phyloP scores from a whole-genome alignment of 64 coral and sea anemone species.

The Hydrozoanthus tunicans region DNA sequence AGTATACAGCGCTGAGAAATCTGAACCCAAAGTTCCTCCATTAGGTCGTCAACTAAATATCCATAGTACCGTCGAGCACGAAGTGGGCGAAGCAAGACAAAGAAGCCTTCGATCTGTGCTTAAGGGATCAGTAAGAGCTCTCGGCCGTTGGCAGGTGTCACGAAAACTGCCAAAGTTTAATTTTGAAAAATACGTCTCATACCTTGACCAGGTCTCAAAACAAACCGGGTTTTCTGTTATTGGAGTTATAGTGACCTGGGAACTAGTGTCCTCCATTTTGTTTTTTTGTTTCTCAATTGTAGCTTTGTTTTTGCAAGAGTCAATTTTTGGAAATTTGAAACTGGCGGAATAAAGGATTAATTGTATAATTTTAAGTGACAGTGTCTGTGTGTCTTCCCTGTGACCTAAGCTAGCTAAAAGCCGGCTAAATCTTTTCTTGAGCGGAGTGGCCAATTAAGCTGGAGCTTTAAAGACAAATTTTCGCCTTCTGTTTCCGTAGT shows the following conservation, averaged over 20 bases:
- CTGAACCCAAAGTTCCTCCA: background rate
- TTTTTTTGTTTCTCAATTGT: constrained; percentile 82
- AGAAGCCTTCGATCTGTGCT: constrained; percentile 20
- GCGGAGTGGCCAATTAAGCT: too few relatives aligned
- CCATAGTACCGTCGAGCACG: too few relatives aligned
- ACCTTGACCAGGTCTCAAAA: constrained; percentile 68
- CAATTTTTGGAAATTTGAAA: constrained; percentile 77
- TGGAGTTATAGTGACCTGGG: constrained; percentile 73
- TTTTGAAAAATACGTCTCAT: constrained; percentile 79
- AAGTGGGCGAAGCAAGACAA: background rate
- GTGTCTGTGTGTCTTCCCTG: too few relatives aligned
- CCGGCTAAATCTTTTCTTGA: too few relatives aligned
- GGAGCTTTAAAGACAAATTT: too few relatives aligned
- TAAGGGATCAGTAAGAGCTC: constrained; percentile 30
- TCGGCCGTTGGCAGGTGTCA: constrained; percentile 58
- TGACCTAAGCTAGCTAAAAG: too few relatives aligned
- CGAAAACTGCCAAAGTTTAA: constrained; percentile 61
- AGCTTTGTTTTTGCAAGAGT: constrained; percentile 81
- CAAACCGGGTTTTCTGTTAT: constrained; percentile 73
- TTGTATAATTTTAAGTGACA: too few relatives aligned
- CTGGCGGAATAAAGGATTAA: constrained; percentile 5
- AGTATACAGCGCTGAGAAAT: background rate
- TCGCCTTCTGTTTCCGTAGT: too few relatives aligned
- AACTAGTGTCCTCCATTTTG: constrained; percentile 66
- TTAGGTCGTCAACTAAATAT: background rate